phyloP scores from a whole-genome alignment of 2,888 invertebrate species.

The Lagria hirta region DNA sequence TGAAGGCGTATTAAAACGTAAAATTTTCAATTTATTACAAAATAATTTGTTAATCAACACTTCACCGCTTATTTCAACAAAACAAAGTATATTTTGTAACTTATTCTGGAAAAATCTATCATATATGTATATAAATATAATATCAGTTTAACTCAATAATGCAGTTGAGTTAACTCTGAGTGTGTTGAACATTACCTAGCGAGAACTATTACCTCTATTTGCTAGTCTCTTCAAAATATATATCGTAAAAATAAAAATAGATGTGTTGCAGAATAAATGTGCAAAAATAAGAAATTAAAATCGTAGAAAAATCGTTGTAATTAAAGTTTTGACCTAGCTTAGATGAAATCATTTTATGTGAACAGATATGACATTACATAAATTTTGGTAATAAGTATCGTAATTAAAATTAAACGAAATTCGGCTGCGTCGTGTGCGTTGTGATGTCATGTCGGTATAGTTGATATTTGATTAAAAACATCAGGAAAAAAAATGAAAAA shows the following conservation, averaged over 20 bases:
- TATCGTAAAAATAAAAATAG: conserved; percentile 16
- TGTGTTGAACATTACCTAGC: too few species aligned
- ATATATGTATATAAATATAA: too few species aligned
- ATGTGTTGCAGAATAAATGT: conserved; percentile 26
- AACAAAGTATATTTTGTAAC: too few species aligned
- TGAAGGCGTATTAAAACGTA: conserved; percentile 3
- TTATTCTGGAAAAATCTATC: too few species aligned
- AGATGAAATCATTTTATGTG: conserved; percentile 24
- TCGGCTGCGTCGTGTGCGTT: conserved; percentile 10
- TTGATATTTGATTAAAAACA: conserved; percentile 8
- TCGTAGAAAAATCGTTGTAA: conserved; percentile 34
- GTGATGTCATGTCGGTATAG: conserved; percentile 24
- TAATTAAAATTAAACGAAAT: not conserved
- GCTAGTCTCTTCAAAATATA: too few species aligned
- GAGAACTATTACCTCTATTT: too few species aligned
- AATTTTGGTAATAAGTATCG: not conserved
- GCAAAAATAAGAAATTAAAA: conserved; percentile 27
- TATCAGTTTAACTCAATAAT: too few species aligned
- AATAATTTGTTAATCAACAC: too few species aligned
- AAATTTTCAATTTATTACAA: too few species aligned
- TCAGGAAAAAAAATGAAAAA: conserved; percentile 14
- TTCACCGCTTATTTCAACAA: too few species aligned
- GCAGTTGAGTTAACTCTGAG: too few species aligned
- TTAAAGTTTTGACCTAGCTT: conserved; percentile 32
- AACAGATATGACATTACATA: conserved; percentile 21